Evolutionary conservation across 2,888 invertebrate species (phyloP).

Genomic region (Hymenopus coronatus): DNA sequence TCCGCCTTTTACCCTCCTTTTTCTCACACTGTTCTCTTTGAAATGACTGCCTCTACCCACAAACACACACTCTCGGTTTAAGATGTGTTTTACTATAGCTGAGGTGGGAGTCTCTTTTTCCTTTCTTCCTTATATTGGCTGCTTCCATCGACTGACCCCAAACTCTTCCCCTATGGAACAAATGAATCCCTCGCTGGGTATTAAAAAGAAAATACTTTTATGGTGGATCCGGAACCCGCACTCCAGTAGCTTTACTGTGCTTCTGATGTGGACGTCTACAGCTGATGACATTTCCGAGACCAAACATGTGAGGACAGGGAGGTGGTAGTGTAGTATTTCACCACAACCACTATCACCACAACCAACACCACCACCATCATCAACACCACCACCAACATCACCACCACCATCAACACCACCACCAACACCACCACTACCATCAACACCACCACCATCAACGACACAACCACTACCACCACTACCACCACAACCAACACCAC

Average conservation of each 20-base stretch:
- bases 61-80: no score
- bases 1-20: not conserved
- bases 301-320: not conserved
- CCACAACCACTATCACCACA: no score
- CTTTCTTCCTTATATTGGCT: conserved; percentile 15
- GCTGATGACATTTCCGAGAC: not conserved
- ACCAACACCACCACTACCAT: no score
- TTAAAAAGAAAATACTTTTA: conserved; percentile 24
- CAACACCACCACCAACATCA: no score
- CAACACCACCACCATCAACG: no score
- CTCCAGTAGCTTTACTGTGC: conserved; percentile 3
- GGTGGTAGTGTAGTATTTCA: no score
- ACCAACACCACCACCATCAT: no score
- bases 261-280: not conserved
- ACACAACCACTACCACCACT: no score
- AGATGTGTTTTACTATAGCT: not conserved
- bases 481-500: no score
- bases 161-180: conserved; percentile 7
- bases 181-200: conserved; percentile 25
- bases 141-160: conserved; percentile 14
- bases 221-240: not conserved
- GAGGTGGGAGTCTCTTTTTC: not conserved
- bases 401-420: no score
- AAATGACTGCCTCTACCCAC: not conserved
- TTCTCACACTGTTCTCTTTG: not conserved